Percentiles rank a stretch among this genome's conserved stretches.
phyloP scores from a whole-genome alignment of 2,113 vertebrate species.

The Axis porcinus region DNA sequence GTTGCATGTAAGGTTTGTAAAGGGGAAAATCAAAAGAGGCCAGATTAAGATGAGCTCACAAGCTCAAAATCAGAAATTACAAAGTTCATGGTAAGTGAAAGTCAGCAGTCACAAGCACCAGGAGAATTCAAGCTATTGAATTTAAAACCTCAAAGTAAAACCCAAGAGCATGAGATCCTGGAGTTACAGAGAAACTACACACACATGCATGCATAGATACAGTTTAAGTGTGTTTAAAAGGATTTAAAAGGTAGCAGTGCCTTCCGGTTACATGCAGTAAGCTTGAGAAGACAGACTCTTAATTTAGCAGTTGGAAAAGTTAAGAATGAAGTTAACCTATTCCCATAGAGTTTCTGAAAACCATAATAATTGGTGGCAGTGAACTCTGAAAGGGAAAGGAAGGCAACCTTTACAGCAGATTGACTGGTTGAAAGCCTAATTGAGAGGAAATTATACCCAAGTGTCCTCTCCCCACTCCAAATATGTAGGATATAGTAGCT shows the following conservation, averaged over 20 bases:
- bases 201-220: background rate
- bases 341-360: background rate
- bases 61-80: background rate
- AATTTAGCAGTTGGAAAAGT: background rate
- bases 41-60: constrained; percentile 14
- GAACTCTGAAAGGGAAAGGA: constrained; percentile 17
- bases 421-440: constrained; percentile 1
- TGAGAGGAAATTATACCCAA: constrained; percentile 26
- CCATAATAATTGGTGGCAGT: constrained; percentile 6
- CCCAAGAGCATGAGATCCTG: background rate
- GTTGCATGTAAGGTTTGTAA: background rate
- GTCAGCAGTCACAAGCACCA: background rate
- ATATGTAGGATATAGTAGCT: background rate
- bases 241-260: background rate
- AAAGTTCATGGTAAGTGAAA: background rate
- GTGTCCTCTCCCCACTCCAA: background rate
- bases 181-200: background rate
- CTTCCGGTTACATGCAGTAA: background rate
- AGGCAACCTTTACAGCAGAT: constrained; percentile 5
- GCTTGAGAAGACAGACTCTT: background rate
- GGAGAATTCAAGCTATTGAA: background rate
- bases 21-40: background rate
- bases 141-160: constrained; percentile 1
- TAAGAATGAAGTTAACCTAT: background rate
- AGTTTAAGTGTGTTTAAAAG: background rate